Percentiles rank a stretch among this genome's conserved stretches.
Conservation (phyloP, 2,888 invertebrate species). For the Phymatocera aterrima region DNA sequence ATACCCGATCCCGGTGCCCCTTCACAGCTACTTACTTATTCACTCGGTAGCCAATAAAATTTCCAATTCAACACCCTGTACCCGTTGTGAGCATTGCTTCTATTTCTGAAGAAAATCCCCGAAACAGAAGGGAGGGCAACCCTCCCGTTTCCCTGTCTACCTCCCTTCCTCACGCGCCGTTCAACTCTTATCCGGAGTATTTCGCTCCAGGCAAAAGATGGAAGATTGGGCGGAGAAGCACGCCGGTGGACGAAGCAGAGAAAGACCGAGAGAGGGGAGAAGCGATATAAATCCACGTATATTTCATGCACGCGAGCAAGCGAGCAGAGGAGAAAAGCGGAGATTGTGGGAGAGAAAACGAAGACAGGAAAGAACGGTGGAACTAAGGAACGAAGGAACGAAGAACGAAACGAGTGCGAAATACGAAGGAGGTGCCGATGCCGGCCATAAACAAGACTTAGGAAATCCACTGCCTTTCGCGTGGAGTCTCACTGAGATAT, state of each 20-base stretch:
- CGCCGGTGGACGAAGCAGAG: slow-evolving; percentile 1
- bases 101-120: slow-evolving; percentile 26
- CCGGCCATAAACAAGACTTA: slow-evolving; percentile 56
- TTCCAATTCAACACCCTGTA: slow-evolving; percentile 41
- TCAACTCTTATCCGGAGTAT: slow-evolving; percentile 42
- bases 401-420: slow-evolving; percentile 47
- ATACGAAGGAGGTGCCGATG: slow-evolving; percentile 50
- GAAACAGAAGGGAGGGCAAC: slow-evolving; percentile 11
- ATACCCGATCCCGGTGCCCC: slow-evolving; percentile 7
- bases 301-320: slow-evolving; percentile 52
- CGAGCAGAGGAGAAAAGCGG: background rate
- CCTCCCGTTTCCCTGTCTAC: slow-evolving; percentile 32
- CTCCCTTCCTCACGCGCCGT: slow-evolving; percentile 29
- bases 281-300: slow-evolving; percentile 53
- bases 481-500: slow-evolving; percentile 41
- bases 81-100: slow-evolving; percentile 39
- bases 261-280: slow-evolving; percentile 41
- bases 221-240: background rate
- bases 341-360: background rate
- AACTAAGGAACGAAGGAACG: background rate
- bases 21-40: slow-evolving; percentile 38
- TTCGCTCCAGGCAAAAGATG: slow-evolving; percentile 18
- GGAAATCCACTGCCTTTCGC: slow-evolving; percentile 52
- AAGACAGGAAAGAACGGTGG: background rate
- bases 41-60: slow-evolving; percentile 41